Evolutionary conservation across 30 jellyfish, hydroid and myxozoan genomes (phyloP).

Genomic region (Aurelia aurita): DNA sequence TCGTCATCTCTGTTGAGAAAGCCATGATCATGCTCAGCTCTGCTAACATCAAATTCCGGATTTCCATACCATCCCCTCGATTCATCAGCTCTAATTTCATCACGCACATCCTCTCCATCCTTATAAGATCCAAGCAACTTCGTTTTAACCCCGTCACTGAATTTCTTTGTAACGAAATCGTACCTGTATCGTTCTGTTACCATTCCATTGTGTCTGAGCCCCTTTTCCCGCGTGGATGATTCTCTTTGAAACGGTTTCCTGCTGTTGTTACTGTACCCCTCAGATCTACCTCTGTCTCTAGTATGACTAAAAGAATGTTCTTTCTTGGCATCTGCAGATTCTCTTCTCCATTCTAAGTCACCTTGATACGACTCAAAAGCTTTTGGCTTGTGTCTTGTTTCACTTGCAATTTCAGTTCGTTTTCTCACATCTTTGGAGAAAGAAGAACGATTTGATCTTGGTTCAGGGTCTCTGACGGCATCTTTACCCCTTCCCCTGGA

Average conservation of each 20-base stretch:
- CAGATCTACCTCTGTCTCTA: too few relatives aligned
- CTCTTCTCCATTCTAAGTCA: slow-evolving; percentile 36
- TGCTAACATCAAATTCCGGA: background rate
- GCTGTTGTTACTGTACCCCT: too few relatives aligned
- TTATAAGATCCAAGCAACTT: background rate
- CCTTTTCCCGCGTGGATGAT: too few relatives aligned
- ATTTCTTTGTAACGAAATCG: slow-evolving; percentile 19
- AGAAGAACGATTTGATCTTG: background rate
- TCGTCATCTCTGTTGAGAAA: background rate
- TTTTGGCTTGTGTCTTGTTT: background rate
- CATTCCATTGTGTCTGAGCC: too few relatives aligned
- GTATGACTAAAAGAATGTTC: background rate
- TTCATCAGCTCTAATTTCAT: background rate
- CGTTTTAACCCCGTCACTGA: slow-evolving; percentile 21
- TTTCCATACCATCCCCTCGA: background rate
- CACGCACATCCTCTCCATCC: background rate
- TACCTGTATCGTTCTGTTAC: background rate
- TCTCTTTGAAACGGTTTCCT: too few relatives aligned
- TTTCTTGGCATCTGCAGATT: slow-evolving; percentile 16
- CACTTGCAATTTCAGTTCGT: background rate
- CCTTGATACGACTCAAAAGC: background rate
- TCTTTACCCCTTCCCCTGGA: background rate
- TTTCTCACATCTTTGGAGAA: background rate
- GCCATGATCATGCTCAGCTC: background rate
- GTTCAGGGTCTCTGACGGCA: slow-evolving; percentile 12